phyloP scores from a whole-genome alignment of 2,888 invertebrate genomes.

The Alentia gelatinosa region DNA sequence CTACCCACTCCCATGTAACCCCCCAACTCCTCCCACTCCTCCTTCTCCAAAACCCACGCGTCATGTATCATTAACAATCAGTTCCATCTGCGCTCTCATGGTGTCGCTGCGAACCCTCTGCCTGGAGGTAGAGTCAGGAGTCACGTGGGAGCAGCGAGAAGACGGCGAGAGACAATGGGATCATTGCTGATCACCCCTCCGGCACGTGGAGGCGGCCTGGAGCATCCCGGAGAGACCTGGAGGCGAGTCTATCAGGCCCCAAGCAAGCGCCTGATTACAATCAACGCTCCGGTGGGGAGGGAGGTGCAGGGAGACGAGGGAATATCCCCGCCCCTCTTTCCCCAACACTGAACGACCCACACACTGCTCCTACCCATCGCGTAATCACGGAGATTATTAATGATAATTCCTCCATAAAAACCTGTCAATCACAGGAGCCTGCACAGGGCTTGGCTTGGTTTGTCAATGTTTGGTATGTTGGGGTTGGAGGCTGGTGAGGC shows the following conservation, averaged over 20 bases:
- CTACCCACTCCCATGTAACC: neutral
- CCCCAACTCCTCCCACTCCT: neutral
- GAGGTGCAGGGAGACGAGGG: neutral
- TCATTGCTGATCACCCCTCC: constrained; percentile 13
- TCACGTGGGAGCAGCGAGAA: constrained; percentile 21
- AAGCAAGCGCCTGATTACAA: constrained; percentile 38
- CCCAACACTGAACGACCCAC: neutral
- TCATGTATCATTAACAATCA: constrained; percentile 35
- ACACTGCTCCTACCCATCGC: neutral
- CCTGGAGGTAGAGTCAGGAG: neutral
- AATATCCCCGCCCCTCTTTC: neutral
- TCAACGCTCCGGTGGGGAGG: constrained; percentile 2
- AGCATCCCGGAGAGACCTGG: neutral
- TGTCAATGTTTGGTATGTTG: no score
- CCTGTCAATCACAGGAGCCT: constrained; percentile 20
- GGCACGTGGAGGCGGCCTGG: neutral
- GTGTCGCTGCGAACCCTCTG: constrained; percentile 41
- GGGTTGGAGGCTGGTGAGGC: no score
- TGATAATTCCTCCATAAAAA: constrained; percentile 50
- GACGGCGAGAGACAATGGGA: constrained; percentile 41
- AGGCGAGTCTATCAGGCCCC: neutral
- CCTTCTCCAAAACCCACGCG: neutral
- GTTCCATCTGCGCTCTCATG: neutral
- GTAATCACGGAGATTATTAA: constrained; percentile 49
- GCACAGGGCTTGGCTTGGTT: neutral